Evolutionary conservation across 2,113 vertebrate genomes (phyloP), one percentile per base, ranked within the genome.

Genomic region (Toxotes chatareus): DNA sequence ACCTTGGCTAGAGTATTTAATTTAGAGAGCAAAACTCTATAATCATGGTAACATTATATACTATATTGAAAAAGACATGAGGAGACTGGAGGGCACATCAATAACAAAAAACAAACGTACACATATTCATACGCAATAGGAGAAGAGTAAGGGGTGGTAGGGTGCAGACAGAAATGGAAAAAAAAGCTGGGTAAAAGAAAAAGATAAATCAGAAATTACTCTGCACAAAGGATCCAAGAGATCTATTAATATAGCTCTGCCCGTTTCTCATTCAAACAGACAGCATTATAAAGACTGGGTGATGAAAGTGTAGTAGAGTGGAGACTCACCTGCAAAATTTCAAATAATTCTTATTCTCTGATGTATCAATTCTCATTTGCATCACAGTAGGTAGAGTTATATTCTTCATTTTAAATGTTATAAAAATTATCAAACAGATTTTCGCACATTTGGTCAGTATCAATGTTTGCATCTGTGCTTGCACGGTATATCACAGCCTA

Each of bases 151-250:
- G 44, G 40, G 62, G 34, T 76, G 47, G 66, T 27, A 36, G 34
- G 49, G 36, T 44, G 34, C 21, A 31, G 36, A 73, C 34, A 42
- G 34, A 70, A 67, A 79, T n/a, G 63, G 36, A 3, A 44, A 74
- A 44, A 85, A 84, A 75, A 23, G 21, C 32, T 73, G 70, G 34
- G 61, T 61, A 70, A 78, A 81, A 73, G 66, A 71, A 62, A 80
- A 91, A 89, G 83, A 82, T 83, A 85, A 86, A 94, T 85, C 88
- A 89, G 83, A 92, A 93, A 91, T 93, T 77, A 86, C 80, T 83
- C 74, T 71, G 89, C 83, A 93, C 87, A 89, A 90, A 93, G 64
- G 88, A 85, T 85, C 72, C 84, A 86, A 84, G 89, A 79, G 73
- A 78, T 88, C 82, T 63, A 85, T 91, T 93, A 89, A 88, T 82